Conservation (phyloP, 2,113 vertebrate species). For the Dissostichus mawsoni region DNA sequence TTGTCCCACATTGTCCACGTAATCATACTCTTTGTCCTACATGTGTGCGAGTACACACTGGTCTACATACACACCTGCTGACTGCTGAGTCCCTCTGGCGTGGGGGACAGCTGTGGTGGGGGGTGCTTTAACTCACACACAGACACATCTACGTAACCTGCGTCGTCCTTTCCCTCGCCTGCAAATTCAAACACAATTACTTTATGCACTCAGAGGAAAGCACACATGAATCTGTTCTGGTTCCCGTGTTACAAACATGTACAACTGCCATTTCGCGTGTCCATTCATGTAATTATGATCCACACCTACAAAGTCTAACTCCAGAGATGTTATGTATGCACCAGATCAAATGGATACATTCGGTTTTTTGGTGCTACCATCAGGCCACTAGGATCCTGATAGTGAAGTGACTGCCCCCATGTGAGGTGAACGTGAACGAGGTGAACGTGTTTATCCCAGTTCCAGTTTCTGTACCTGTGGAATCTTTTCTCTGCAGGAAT, state of each 20-base stretch:
- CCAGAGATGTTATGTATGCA: neutral
- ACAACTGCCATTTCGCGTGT: neutral
- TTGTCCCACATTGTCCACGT: too few species aligned
- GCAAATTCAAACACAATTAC: constrained; percentile 12
- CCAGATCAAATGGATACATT: neutral
- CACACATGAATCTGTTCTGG: neutral
- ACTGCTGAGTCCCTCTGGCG: constrained; percentile 64
- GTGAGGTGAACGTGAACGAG: neutral
- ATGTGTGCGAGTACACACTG: too few species aligned
- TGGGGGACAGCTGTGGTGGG: constrained; percentile 51
- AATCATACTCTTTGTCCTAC: too few species aligned
- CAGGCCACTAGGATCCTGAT: too few species aligned
- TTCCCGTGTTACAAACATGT: neutral
- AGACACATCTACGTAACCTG: constrained; percentile 54
- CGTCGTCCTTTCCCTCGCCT: constrained; percentile 56
- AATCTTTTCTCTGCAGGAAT: constrained; percentile 55
- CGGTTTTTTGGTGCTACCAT: too few species aligned
- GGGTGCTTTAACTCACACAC: constrained; percentile 62
- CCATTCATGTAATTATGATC: too few species aligned
- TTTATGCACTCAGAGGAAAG: neutral
- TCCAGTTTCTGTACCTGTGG: constrained; percentile 41
- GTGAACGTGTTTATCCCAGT: neutral
- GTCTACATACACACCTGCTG: constrained; percentile 51
- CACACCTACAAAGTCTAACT: too few species aligned
- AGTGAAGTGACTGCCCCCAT: too few species aligned